These are phyloP conservation scores for Potamilus streckersoni DNA, from an alignment of 1,140 invertebrate species.

Conservation along the genomic window DNA sequence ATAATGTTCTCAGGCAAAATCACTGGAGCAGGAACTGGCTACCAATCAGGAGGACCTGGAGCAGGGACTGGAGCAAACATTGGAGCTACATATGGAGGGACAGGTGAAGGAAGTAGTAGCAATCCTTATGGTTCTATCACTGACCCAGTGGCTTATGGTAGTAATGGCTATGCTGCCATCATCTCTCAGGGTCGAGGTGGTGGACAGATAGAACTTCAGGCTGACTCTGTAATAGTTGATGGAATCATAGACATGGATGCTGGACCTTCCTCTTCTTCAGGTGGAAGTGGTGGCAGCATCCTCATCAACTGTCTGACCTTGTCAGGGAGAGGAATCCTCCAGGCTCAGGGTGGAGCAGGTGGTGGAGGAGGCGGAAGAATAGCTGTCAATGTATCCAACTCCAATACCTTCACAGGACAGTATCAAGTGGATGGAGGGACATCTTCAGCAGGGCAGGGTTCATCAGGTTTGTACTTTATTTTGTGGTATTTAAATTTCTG, in stretches of 20 bases:
- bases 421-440: constrained; percentile 24
- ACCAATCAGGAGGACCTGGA: constrained; percentile 35
- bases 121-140: constrained; percentile 44
- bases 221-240: constrained; percentile 31
- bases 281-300: constrained; percentile 50
- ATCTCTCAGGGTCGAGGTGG: constrained; percentile 40
- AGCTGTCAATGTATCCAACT: constrained; percentile 22
- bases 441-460: constrained; percentile 16
- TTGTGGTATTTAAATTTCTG: too few relatives aligned
- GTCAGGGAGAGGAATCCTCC: constrained; percentile 36
- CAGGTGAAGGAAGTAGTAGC: constrained; percentile 33
- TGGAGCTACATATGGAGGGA: constrained; percentile 46
- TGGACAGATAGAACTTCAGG: constrained; percentile 47
- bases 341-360: constrained; percentile 39
- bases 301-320: constrained; percentile 31
- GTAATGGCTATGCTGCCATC: constrained; percentile 45
- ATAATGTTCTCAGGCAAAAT: constrained; percentile 45
- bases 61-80: constrained; percentile 19
- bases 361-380: constrained; percentile 53
- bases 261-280: constrained; percentile 23
- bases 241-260: constrained; percentile 52
- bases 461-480: constrained; percentile 31
- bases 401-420: constrained; percentile 33
- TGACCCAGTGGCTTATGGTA: constrained; percentile 45
- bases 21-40: constrained; percentile 43